phyloP scores from a whole-genome alignment of 1,140 invertebrate species.

The Leptoteleia sp. region DNA sequence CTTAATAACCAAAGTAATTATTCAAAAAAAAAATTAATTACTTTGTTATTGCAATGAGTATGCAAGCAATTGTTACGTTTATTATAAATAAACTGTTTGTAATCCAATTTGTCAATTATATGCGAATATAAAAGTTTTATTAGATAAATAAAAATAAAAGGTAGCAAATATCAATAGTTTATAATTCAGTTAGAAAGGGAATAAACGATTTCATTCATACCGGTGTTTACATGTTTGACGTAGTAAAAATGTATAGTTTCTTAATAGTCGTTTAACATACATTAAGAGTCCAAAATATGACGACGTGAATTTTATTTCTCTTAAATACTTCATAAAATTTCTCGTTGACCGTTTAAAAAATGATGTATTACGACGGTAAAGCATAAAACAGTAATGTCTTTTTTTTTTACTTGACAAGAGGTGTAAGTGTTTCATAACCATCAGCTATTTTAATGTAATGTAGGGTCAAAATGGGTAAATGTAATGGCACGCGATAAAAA shows the following conservation, averaged over 20 bases:
- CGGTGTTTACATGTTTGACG: conserved; percentile 18
- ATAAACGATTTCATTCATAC: conserved; percentile 3
- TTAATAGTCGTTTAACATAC: conserved; percentile 41
- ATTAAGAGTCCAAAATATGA: conserved; percentile 52
- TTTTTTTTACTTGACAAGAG: conserved; percentile 25
- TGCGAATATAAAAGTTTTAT: too few species aligned
- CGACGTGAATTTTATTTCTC: conserved; percentile 50
- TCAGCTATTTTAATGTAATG: neutral
- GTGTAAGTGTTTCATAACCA: conserved; percentile 14
- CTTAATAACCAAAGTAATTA: too few species aligned
- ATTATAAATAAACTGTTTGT: too few species aligned
- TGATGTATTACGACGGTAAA: conserved; percentile 56
- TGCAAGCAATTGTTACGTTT: too few species aligned
- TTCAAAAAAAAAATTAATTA: too few species aligned
- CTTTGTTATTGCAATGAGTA: too few species aligned
- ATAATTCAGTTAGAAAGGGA: too few species aligned
- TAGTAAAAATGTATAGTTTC: conserved; percentile 37
- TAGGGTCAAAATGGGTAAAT: neutral
- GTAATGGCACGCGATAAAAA: too few species aligned
- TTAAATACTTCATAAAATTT: conserved; percentile 58
- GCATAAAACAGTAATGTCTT: conserved; percentile 45
- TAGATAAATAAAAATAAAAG: too few species aligned
- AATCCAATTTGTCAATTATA: too few species aligned
- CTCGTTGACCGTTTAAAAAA: conserved; percentile 44
- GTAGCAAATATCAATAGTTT: too few species aligned